A percentile compares a stretch with the other conserved stretches of the same genome.
Conservation (phyloP, 2,797 vertebrate genomes). For the Falco rusticolus region DNA sequence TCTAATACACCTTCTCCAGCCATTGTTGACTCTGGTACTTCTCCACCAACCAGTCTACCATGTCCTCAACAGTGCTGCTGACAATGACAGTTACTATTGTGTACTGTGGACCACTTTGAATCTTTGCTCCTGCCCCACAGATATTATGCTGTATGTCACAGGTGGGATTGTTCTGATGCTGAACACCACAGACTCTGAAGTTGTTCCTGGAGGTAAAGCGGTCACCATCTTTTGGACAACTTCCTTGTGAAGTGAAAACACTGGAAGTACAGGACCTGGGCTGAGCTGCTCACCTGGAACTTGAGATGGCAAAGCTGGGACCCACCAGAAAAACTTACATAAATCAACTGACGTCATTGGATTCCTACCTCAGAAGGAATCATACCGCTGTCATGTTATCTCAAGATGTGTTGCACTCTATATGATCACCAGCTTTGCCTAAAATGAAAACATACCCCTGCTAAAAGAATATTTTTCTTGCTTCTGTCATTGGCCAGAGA, state of each 20-base stretch:
- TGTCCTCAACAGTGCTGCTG: background rate
- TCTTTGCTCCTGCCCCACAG: background rate
- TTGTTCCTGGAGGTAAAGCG: background rate
- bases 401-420: background rate
- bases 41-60: background rate
- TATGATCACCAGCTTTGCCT: background rate
- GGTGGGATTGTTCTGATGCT: background rate
- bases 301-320: background rate
- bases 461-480: background rate
- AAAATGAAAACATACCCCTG: background rate
- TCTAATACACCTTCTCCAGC: background rate
- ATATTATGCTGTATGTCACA: background rate
- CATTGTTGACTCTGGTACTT: background rate
- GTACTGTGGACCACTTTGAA: background rate
- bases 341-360: background rate
- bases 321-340: background rate
- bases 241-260: background rate
- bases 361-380: background rate
- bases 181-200: background rate
- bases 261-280: background rate
- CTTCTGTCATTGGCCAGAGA: background rate
- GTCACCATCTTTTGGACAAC: background rate
- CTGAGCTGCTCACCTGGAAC: background rate
- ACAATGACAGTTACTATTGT: background rate
- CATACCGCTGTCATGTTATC: background rate